Evolutionary conservation across 2,113 vertebrate species (phyloP).

Genomic region (Lophotis ruficrista): DNA sequence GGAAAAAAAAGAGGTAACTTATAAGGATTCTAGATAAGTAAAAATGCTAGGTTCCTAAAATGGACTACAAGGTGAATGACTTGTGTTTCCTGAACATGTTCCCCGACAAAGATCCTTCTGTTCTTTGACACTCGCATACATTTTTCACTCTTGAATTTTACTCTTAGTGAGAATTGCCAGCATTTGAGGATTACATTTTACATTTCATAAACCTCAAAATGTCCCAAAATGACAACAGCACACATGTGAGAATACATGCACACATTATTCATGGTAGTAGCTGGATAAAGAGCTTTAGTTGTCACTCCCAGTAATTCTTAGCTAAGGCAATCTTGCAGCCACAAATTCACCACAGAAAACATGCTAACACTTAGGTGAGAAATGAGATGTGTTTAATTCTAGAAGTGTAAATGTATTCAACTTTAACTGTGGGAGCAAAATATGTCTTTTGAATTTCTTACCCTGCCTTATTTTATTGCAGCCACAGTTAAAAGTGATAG

Average conservation of each 20-base stretch:
- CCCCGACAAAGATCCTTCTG: not conserved
- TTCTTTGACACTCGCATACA: not conserved
- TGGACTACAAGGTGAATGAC: not conserved
- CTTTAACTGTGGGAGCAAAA: slow-evolving; percentile 6
- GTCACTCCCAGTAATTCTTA: not conserved
- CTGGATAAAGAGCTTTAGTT: not conserved
- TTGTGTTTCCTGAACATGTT: not conserved
- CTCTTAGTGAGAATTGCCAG: not conserved
- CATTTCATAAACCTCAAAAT: not conserved
- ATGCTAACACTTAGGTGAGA: slow-evolving; percentile 6
- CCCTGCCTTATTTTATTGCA: not conserved
- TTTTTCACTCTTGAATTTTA: not conserved
- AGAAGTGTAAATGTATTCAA: slow-evolving; percentile 39
- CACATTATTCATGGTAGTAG: slow-evolving; percentile 10
- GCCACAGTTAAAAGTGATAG: not conserved
- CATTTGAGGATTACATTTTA: not conserved
- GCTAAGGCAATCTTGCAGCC: slow-evolving; percentile 22
- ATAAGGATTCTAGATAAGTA: not conserved
- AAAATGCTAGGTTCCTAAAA: not conserved
- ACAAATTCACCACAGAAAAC: slow-evolving; percentile 23
- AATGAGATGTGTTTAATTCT: slow-evolving; percentile 28
- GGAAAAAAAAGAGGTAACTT: not conserved
- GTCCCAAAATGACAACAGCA: slow-evolving; percentile 35
- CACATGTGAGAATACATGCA: slow-evolving; percentile 35
- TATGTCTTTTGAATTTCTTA: not conserved